Evolutionary conservation across 92 coral and sea anemone species (phyloP).

Genomic region (Paragorgia papillata): DNA sequence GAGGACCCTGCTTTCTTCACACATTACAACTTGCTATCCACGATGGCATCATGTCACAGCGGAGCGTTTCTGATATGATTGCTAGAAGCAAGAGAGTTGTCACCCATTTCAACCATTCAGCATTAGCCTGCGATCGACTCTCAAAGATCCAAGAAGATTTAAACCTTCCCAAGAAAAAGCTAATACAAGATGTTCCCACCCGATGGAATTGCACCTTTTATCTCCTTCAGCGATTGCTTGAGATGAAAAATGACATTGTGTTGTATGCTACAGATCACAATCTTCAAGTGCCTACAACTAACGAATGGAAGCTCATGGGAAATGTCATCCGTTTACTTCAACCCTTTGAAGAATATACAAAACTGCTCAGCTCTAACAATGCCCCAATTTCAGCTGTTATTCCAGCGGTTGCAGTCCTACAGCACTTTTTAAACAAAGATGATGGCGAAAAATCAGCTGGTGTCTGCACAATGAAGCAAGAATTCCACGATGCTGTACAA

Average conservation of each 20-base stretch:
- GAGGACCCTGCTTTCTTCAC: no score
- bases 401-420: slow-evolving; percentile 12
- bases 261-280: neutral
- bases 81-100: neutral
- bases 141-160: neutral
- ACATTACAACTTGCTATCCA: neutral
- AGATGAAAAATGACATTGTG: neutral
- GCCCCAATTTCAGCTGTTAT: neutral
- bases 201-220: neutral
- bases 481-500: neutral
- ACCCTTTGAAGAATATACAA: slow-evolving; percentile 25
- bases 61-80: neutral
- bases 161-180: neutral
- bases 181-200: slow-evolving; percentile 27
- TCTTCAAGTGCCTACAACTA: neutral
- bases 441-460: slow-evolving; percentile 5
- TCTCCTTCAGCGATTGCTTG: neutral
- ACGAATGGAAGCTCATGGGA: slow-evolving; percentile 3
- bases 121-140: slow-evolving; percentile 3
- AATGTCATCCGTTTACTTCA: neutral
- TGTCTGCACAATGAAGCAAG: neutral
- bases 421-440: neutral
- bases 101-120: neutral
- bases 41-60: neutral
- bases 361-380: neutral